Evolutionary conservation across 2,113 vertebrate genomes (phyloP).

Genomic region (Hippopotamus amphibius): DNA sequence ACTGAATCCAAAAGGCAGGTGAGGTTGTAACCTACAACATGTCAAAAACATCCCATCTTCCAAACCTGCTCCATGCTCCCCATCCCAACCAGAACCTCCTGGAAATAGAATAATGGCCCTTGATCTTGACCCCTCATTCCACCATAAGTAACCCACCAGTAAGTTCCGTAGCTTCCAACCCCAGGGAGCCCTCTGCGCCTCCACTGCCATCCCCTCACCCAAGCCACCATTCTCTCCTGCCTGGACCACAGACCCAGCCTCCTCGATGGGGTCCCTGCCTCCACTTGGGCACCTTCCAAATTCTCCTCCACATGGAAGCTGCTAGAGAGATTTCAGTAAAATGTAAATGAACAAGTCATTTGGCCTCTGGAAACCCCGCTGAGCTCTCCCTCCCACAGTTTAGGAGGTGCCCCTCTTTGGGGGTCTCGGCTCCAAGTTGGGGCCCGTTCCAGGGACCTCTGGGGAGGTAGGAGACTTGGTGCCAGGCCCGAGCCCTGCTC

Average conservation of each 20-base stretch:
- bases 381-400: neutral
- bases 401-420: neutral
- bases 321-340: neutral
- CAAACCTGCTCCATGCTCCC: neutral
- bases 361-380: no score
- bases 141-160: neutral
- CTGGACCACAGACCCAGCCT: neutral
- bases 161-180: neutral
- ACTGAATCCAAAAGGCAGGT: neutral
- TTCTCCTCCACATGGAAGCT: neutral
- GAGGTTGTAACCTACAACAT: neutral
- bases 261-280: neutral
- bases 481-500: rapidly evolving
- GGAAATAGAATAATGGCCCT: neutral
- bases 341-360: rapidly evolving
- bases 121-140: neutral
- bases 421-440: neutral
- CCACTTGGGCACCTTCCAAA: rapidly evolving
- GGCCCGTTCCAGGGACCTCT: neutral
- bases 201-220: neutral
- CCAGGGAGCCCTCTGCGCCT: neutral
- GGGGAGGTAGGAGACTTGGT: neutral
- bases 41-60: neutral
- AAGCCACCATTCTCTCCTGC: no score
- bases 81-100: neutral